Percentiles rank a stretch among this genome's conserved stretches.
Conservation (phyloP, 2,888 invertebrate species). For the Dicranocentrus wangi region DNA sequence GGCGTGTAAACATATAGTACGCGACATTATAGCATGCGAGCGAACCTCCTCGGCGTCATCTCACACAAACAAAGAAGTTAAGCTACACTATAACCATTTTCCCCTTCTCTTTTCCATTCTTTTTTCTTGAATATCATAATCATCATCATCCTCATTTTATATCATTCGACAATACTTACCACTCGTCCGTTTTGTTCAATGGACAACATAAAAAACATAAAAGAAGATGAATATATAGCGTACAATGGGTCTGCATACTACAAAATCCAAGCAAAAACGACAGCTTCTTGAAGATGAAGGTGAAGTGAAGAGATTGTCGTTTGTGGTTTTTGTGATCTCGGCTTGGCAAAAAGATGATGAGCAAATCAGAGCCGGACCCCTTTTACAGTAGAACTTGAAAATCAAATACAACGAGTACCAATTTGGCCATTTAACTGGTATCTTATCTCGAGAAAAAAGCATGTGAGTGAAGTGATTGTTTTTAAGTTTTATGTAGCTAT, state of each 20-base stretch:
- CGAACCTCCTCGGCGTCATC: neutral
- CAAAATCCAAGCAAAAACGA: neutral
- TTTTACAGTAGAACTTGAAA: too few species aligned
- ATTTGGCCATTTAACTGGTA: too few species aligned
- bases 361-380: conserved; percentile 44
- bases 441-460: too few species aligned
- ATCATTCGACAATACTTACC: conserved; percentile 28
- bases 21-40: neutral
- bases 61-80: conserved; percentile 1
- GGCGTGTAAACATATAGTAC: neutral
- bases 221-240: conserved; percentile 6
- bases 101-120: conserved; percentile 48
- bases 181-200: conserved; percentile 11
- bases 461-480: too few species aligned
- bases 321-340: conserved; percentile 35
- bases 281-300: conserved; percentile 33
- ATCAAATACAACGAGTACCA: too few species aligned
- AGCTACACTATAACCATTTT: conserved; percentile 18
- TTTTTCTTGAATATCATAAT: conserved; percentile 18
- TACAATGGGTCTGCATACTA: neutral
- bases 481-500: too few species aligned
- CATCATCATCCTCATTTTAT: conserved; percentile 32
- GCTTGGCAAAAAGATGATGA: too few species aligned
- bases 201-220: conserved; percentile 24
- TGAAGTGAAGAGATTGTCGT: conserved; percentile 47